Conservation (phyloP, 2,888 invertebrate genomes). For the Trachelus troglodyta region DNA sequence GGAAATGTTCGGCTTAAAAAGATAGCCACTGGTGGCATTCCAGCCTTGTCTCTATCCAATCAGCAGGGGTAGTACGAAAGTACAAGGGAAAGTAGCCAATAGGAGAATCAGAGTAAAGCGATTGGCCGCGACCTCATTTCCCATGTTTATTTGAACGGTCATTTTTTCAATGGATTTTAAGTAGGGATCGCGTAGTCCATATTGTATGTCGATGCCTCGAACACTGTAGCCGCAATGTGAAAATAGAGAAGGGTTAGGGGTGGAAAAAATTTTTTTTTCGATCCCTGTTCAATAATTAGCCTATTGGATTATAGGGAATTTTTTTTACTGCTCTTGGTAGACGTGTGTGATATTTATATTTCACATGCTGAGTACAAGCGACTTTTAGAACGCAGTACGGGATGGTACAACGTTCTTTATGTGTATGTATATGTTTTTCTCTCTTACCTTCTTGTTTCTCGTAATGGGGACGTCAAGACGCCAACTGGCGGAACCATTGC, state of each 20-base stretch:
- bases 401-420: background rate
- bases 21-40: too few species aligned
- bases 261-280: background rate
- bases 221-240: background rate
- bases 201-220: background rate
- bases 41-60: too few species aligned
- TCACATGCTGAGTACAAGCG: too few species aligned
- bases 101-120: too few species aligned
- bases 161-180: too few species aligned
- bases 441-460: background rate
- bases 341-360: too few species aligned
- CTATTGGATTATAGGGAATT: background rate
- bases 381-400: background rate
- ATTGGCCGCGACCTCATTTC: too few species aligned
- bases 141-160: too few species aligned
- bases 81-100: too few species aligned
- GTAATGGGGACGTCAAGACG: background rate
- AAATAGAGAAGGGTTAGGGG: background rate
- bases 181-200: too few species aligned
- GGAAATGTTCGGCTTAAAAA: too few species aligned
- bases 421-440: background rate
- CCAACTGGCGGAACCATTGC: background rate
- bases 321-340: background rate
- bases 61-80: too few species aligned
- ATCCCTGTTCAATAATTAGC: background rate